Evolutionary conservation across 2,797 vertebrate species (phyloP).

Genomic region (Notoglanidium macrostoma): DNA sequence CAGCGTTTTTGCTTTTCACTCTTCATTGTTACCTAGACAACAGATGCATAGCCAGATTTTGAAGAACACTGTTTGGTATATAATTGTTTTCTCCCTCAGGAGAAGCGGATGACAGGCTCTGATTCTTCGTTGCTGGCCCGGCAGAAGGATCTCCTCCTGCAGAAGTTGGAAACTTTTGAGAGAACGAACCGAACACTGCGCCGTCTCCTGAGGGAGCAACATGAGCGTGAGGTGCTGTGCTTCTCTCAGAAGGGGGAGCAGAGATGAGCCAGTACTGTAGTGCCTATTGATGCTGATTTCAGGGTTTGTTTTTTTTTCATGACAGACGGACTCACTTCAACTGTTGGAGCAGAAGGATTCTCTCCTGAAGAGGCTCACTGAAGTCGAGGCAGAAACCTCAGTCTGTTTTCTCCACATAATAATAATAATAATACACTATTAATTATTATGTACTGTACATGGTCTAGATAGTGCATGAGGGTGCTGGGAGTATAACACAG

Average conservation of each 20-base stretch:
- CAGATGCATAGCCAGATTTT: not conserved
- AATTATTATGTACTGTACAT: not conserved
- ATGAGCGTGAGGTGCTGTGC: constrained; percentile 76
- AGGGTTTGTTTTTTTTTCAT: constrained; percentile 37
- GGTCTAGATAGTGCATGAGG: not conserved
- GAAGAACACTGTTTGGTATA: not conserved
- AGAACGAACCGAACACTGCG: constrained; percentile 84
- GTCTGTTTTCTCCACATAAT: constrained; percentile 65
- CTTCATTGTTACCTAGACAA: not conserved
- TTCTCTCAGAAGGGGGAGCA: not conserved
- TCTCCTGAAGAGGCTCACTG: constrained; percentile 80
- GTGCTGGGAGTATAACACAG: not conserved
- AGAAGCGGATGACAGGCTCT: constrained; percentile 78
- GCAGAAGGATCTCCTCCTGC: constrained; percentile 86
- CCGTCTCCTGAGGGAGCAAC: constrained; percentile 84
- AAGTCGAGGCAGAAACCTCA: constrained; percentile 82
- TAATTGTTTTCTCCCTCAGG: constrained; percentile 60
- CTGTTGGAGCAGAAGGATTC: constrained; percentile 78
- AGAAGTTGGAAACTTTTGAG: constrained; percentile 88
- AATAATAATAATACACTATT: not conserved
- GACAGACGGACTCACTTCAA: constrained; percentile 76
- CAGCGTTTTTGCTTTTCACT: not conserved
- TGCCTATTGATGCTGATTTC: not conserved
- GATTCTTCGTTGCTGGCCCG: constrained; percentile 77
- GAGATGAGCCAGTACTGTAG: not conserved